Evolutionary conservation across 2,888 invertebrate species (phyloP), one percentile per base, ranked within the genome.

Genomic region (Teleogryllus oceanicus): DNA sequence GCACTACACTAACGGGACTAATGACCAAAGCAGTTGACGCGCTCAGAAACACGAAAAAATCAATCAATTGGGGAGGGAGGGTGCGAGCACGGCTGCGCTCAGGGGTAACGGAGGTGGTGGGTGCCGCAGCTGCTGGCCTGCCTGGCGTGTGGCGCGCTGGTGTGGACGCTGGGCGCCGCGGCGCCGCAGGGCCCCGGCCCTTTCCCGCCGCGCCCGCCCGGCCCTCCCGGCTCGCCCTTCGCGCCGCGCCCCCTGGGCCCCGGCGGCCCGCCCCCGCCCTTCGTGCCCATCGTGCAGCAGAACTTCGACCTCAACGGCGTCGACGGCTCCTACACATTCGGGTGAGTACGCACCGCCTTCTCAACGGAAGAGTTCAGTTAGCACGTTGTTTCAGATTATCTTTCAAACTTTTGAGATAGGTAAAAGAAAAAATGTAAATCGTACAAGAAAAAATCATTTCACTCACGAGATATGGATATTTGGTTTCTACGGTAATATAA

Each of bases 291-390:
- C 81, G 80, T 85, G 76, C 83, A 84, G 49, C 84, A 85, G 79
- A 82, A 83, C 80, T 85, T 83, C 79, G 85, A 85, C 81, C 83
- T 85, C 81, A 84, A 84, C 81, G 85, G 85, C 13, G 84, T 85
- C 74, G 85, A 85, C 50, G 82, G 82, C 78, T 85, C 85, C 77
- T 85, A 85, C 82, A 82, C 81, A 50, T 85, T 85, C 82, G 83
- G 83, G 85, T 85, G 83, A 83, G 82, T 80, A 78, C 62, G 11
- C 12, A 51, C 4, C 62, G 18, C 62, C 2, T 16, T 62, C 18
- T 16, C 62, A 24, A 3, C 24, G 24, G 2, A 24, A 2, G 24
- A 2, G 24, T 2, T 24, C 24, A 24, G 24, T 24, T 1, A 37
- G 2, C 37, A 37, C 5, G 37, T 8, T 8, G 1, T 37, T 37